Conservation (phyloP, 64 coral and sea anemone genomes). For the Hydrozoanthus tunicans region DNA sequence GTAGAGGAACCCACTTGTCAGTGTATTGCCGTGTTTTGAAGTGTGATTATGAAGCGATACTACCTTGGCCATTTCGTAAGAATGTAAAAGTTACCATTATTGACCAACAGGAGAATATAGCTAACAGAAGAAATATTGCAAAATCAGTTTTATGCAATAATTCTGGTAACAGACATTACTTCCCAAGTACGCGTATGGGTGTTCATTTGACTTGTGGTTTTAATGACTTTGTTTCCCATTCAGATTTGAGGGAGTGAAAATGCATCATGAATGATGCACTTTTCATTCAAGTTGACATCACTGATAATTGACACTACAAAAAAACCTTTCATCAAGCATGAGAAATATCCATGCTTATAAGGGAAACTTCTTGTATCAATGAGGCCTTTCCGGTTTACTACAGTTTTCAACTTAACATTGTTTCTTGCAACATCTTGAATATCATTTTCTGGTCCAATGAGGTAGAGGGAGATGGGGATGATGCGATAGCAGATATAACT, state of each 20-base stretch:
- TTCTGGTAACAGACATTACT: neutral
- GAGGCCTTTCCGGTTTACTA: no score
- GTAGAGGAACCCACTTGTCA: neutral
- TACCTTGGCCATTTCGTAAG: conserved; percentile 2
- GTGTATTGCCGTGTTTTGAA: neutral
- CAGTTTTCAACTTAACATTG: no score
- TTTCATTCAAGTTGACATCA: neutral
- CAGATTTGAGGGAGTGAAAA: neutral
- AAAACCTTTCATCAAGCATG: no score
- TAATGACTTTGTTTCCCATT: neutral
- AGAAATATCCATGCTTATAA: no score
- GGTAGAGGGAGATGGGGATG: no score
- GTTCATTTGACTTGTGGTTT: neutral
- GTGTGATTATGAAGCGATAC: conserved; percentile 25
- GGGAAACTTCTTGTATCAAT: no score
- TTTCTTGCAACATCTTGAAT: no score
- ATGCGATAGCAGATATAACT: no score
- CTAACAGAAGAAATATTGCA: neutral
- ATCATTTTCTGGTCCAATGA: no score
- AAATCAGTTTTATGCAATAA: no score
- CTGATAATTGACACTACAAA: neutral
- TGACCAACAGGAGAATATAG: neutral
- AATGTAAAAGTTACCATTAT: neutral
- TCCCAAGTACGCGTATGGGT: neutral
- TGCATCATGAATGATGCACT: neutral